Percentiles rank a stretch among this genome's conserved stretches.
Evolutionary conservation across 53 echinoderm and acorn worm species (phyloP).

Genomic region (Echinometra lucunter): DNA sequence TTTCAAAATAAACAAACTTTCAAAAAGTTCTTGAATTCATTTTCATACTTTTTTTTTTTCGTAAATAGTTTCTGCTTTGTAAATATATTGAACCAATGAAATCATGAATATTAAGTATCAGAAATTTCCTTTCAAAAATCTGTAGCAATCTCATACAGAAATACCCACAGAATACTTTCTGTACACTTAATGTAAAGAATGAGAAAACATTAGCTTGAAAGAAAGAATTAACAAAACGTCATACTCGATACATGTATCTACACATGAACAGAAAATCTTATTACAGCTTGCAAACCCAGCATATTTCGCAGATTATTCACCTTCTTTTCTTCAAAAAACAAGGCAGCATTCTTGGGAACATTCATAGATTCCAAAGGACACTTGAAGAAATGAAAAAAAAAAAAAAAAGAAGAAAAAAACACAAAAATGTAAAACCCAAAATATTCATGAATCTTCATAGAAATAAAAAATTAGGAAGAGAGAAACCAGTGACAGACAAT

Average conservation of each 20-base stretch:
- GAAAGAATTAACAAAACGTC: background rate
- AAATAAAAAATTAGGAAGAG: constrained; percentile 13
- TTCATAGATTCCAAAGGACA: constrained; percentile 54
- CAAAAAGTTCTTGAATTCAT: constrained; percentile 30
- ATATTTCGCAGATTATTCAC: constrained; percentile 36
- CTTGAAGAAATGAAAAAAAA: constrained; percentile 53
- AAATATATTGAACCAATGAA: constrained; percentile 16
- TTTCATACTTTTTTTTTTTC: background rate
- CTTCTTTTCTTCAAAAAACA: constrained; percentile 49
- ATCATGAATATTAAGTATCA: background rate
- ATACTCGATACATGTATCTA: background rate
- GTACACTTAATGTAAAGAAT: background rate
- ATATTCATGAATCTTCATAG: background rate
- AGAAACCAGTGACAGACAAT: background rate
- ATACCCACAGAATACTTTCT: background rate
- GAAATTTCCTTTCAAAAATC: background rate
- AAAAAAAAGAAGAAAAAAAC: too few species aligned
- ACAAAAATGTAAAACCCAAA: constrained; percentile 6
- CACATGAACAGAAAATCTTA: constrained; percentile 10
- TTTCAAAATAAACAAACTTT: constrained; percentile 53
- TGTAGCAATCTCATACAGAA: background rate
- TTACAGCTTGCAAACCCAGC: background rate
- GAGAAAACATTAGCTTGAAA: background rate
- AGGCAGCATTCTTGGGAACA: constrained; percentile 65
- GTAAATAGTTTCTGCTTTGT: constrained; percentile 34